Percentiles rank a stretch among this genome's conserved stretches.
phyloP scores from a whole-genome alignment of 2,797 vertebrate species.

The Microtus agrestis region DNA sequence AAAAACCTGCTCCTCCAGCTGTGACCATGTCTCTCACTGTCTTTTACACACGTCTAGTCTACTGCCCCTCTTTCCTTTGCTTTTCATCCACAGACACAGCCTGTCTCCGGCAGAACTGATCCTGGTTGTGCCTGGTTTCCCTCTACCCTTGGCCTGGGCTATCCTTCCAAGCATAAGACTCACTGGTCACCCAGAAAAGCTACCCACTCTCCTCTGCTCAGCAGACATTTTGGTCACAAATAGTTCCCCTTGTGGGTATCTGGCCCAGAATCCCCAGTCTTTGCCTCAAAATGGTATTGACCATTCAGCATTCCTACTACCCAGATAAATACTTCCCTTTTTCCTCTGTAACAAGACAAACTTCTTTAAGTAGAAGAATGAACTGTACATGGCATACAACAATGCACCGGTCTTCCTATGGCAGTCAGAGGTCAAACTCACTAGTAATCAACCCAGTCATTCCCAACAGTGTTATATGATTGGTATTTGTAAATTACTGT shows the following conservation, averaged over 20 bases:
- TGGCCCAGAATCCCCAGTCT: not conserved
- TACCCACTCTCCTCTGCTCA: not conserved
- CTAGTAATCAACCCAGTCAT: not conserved
- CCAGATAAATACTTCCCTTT: not conserved
- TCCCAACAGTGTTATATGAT: not conserved
- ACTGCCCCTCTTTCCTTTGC: not conserved
- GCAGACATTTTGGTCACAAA: not conserved
- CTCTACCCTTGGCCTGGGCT: not conserved
- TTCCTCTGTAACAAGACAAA: not conserved
- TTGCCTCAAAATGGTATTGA: not conserved
- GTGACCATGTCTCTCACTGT: not conserved
- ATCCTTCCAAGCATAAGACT: not conserved
- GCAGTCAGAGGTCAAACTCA: not conserved
- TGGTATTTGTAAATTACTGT: too few relatives aligned
- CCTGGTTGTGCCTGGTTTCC: not conserved
- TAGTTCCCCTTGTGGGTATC: not conserved
- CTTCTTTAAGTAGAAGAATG: not conserved
- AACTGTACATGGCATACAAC: not conserved
- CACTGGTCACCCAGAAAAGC: not conserved
- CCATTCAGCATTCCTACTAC: not conserved
- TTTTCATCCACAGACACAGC: not conserved
- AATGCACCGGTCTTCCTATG: not conserved
- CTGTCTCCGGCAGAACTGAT: not conserved
- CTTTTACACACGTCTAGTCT: not conserved
- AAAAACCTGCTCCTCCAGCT: not conserved